Evolutionary conservation across 2,888 invertebrate species (phyloP), one percentile per base, ranked within the genome.

Genomic region (Drosophila mayaguana): DNA sequence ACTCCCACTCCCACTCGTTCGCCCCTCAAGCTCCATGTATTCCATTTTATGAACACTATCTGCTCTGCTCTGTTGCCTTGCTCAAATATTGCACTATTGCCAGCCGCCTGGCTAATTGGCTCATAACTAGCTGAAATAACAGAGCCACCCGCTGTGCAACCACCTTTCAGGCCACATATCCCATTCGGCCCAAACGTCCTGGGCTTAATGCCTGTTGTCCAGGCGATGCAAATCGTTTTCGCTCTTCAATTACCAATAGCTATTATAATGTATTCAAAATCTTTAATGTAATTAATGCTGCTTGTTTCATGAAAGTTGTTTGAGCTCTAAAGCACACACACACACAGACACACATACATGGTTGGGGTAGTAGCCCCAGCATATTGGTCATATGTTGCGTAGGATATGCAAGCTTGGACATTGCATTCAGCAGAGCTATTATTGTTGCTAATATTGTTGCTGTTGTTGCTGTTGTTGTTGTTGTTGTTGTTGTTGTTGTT

Each of bases 231-330:
- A 77, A 63, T 66, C 61, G 66, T 42, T 63, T 62, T 28, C 56
- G 50, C 67, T 53, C 67, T 57, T 60, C 72, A 75, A 72, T 72
- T 75, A 63, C 53, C 40, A 18, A 56, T 50, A 16, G 34, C 53
- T n/a, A 59, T 25, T 70, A 70, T 88, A 81, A 88, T 83, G 82
- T 72, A 89, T 89, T 79, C 87, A 89, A 83, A 86, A 79, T 78
- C 87, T 88, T 84, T 87, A 84, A 86, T 86, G 85, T 89, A 86
- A 86, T 86, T 86, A 86, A 89, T 89, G 89, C 78, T 88, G 80
- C 82, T 89, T 89, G 89, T 72, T 89, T 76, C 84, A 83, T 81
- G 89, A 86, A 84, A 81, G 68, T 88, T 72, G 80, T 83, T 74
- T 69, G 72, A 70, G 72, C 71, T 40, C 48, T 54, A 56, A 53